Evolutionary conservation across 2,113 vertebrate species (phyloP).

Genomic region (Odontesthes bonariensis): DNA sequence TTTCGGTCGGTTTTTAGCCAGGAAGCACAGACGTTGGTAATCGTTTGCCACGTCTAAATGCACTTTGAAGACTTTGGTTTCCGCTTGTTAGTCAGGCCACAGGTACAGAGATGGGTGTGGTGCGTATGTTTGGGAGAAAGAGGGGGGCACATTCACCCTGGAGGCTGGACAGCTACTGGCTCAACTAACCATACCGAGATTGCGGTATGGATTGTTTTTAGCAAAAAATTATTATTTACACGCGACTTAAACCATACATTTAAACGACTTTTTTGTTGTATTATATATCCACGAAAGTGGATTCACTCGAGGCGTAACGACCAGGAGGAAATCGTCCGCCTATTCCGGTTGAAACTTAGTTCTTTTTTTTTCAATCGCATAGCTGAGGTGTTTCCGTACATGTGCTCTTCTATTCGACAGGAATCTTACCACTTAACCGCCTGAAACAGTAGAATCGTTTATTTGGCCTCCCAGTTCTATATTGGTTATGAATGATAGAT

Average conservation of each 20-base stretch:
- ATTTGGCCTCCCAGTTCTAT: background rate
- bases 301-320: no score
- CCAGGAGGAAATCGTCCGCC: no score
- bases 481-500: background rate
- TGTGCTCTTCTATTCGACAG: background rate
- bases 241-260: background rate
- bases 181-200: background rate
- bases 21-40: background rate
- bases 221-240: background rate
- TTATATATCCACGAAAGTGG: no score
- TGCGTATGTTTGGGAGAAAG: constrained; percentile 16
- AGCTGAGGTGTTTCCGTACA: background rate
- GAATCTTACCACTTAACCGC: background rate
- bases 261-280: no score
- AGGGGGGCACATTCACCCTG: background rate
- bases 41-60: background rate
- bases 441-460: no score
- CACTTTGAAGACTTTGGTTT: constrained; percentile 4
- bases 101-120: constrained; percentile 78
- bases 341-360: no score
- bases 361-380: background rate
- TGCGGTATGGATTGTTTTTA: background rate
- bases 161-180: background rate
- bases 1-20: background rate
- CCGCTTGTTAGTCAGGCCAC: constrained; percentile 39